A percentile compares a stretch with the other conserved stretches of the same genome.
Conservation (phyloP, 2,888 invertebrate species). For the Eristalis tenax region DNA sequence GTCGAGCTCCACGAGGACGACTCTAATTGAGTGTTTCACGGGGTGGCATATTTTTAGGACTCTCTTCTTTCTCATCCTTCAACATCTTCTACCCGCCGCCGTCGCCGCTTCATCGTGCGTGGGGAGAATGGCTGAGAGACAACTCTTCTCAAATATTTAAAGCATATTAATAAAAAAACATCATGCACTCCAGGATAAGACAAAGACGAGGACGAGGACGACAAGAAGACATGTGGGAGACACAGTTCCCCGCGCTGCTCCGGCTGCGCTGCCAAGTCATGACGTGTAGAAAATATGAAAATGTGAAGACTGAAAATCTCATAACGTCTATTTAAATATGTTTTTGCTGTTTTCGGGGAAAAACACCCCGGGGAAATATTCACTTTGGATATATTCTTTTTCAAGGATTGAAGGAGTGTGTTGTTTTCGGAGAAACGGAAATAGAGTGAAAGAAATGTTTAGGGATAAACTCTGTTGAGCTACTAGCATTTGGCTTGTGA, state of each 20-base stretch:
- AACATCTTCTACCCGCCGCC: neutral
- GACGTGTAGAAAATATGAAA: constrained; percentile 53
- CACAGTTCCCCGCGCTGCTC: constrained; percentile 5
- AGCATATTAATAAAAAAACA: constrained; percentile 54
- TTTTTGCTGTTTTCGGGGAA: constrained; percentile 72
- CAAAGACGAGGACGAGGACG: constrained; percentile 53
- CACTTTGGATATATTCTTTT: constrained; percentile 40
- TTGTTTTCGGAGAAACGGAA: constrained; percentile 19
- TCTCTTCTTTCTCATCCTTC: neutral
- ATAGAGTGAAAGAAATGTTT: neutral
- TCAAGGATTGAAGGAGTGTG: constrained; percentile 23
- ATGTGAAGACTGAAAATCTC: constrained; percentile 73
- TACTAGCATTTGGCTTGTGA: constrained; percentile 45
- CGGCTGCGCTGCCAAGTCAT: constrained; percentile 30
- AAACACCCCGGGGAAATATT: constrained; percentile 65
- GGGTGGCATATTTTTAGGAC: neutral
- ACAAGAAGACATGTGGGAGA: constrained; percentile 29
- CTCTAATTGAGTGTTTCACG: constrained; percentile 47
- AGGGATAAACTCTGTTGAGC: constrained; percentile 19
- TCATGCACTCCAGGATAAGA: constrained; percentile 49
- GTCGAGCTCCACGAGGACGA: constrained; percentile 11
- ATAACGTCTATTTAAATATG: constrained; percentile 74
- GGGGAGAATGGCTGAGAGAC: constrained; percentile 38
- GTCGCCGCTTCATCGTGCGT: too few relatives aligned
- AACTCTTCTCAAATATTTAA: constrained; percentile 70